A percentile compares a stretch with the other conserved stretches of the same genome.
phyloP scores from a whole-genome alignment of 1,140 invertebrate species.

The Papilio polyxenes region DNA sequence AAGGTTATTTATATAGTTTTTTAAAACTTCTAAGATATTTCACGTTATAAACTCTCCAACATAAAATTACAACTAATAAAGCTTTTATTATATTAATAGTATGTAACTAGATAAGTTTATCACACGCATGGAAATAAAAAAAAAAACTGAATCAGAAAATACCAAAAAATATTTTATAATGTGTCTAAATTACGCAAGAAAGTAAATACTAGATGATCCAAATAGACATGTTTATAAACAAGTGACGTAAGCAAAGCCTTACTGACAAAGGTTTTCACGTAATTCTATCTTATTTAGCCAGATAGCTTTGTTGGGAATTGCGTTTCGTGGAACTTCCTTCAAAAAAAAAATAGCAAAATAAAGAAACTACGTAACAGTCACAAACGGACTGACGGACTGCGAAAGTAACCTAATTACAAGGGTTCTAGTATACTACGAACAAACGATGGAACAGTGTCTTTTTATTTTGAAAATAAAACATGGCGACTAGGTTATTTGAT shows the following conservation, averaged over 20 bases:
- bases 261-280: conserved; percentile 21
- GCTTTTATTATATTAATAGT: too few species aligned
- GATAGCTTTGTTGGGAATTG: conserved; percentile 25
- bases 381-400: conserved; percentile 36
- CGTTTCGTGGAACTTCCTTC: conserved; percentile 23
- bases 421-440: conserved; percentile 13
- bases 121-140: too few species aligned
- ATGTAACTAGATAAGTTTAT: too few species aligned
- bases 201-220: conserved; percentile 23
- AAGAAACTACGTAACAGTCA: conserved; percentile 31
- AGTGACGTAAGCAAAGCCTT: background rate
- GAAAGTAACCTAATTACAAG: conserved; percentile 37
- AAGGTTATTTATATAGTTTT: background rate
- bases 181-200: background rate
- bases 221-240: conserved; percentile 21
- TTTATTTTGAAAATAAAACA: conserved; percentile 6
- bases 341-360: conserved; percentile 32
- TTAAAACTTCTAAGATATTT: background rate
- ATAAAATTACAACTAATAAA: background rate
- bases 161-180: background rate
- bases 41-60: background rate
- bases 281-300: conserved; percentile 29
- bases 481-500: background rate
- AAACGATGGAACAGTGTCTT: background rate
- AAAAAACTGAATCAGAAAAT: background rate